A percentile compares a stretch with the other conserved stretches of the same genome.
Evolutionary conservation across 2,113 vertebrate genomes (phyloP).

Genomic region (Prietella phreatophila): DNA sequence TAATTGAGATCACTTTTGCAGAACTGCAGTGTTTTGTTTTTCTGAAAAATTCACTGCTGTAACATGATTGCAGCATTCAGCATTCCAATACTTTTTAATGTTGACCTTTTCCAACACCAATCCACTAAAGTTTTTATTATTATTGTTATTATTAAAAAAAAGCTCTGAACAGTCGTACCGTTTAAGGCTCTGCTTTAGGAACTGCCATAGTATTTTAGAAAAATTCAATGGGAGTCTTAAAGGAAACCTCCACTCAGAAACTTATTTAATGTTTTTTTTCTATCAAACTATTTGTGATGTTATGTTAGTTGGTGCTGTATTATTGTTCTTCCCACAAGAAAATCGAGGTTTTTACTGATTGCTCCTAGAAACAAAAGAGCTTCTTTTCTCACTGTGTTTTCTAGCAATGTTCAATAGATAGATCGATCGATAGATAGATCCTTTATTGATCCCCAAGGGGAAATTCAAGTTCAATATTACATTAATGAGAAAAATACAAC

Average conservation of each 20-base stretch:
- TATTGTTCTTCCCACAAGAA: background rate
- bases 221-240: background rate
- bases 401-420: no score
- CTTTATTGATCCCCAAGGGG: no score
- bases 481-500: background rate
- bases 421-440: no score
- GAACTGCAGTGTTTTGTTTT: slow-evolving; percentile 58
- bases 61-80: slow-evolving; percentile 60
- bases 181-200: background rate
- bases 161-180: background rate
- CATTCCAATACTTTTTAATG: slow-evolving; percentile 70
- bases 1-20: slow-evolving; percentile 59
- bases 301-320: background rate
- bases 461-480: background rate
- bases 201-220: background rate
- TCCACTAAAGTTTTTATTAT: slow-evolving; percentile 35
- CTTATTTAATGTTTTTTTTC: no score
- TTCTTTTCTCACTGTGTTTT: background rate
- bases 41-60: slow-evolving; percentile 53
- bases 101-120: slow-evolving; percentile 53
- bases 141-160: background rate
- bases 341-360: background rate
- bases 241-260: background rate
- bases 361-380: background rate
- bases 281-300: background rate